Evolutionary conservation across 37 sponge, comb jelly and placozoan genomes (phyloP), one percentile per base, ranked within the genome.

Genomic region (Eunapius fragilis): DNA sequence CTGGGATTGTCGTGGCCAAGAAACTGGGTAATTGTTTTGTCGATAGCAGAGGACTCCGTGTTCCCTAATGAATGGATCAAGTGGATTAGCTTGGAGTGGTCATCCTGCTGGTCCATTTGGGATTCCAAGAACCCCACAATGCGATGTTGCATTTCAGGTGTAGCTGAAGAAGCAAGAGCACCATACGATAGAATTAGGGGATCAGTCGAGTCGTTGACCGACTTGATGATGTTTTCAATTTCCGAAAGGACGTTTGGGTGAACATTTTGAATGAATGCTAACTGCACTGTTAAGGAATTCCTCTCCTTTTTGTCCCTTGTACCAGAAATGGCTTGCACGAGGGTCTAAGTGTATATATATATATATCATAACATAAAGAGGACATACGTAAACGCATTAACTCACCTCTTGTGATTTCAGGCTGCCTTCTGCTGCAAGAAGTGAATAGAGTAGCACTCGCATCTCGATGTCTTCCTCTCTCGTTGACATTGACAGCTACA

Each of bases 21-120:
- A 1, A 58, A 11, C 14, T 58, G 58, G 14, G 14, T 58, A 4
- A 58, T 58, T 11, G 58, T 17, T 58, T 17, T 58, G 19, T 58
- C 58, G 1, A 58, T 58, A 58, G 58, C 14, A 58, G 58, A 58
- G 32, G 84, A 71, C 30, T 83, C 89, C 0, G 84, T 89, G 89
- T 89, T 89, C 3, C 89, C 89, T n/a, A 89, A 79, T 25, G 89
- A 50, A 67, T 84, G 71, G 84, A 83, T 76, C 9, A 79, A 37
- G 74, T 78, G 78, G 37, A 83, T 41, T 9, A 89, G 38, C 25
- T 72, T 58, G 58, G 58, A 58, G 58, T 58, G 58, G 17, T 58
- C 58, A 11, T 11, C 58, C 22, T 58, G 50, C 27, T 13, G 19
- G 25, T 37, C 58, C 68, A 89, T 48, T 33, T 84, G 70, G 30